These are phyloP conservation scores for Tiphia femorata DNA, from an alignment of 2,888 invertebrate genomes.

Conservation along the genomic window DNA sequence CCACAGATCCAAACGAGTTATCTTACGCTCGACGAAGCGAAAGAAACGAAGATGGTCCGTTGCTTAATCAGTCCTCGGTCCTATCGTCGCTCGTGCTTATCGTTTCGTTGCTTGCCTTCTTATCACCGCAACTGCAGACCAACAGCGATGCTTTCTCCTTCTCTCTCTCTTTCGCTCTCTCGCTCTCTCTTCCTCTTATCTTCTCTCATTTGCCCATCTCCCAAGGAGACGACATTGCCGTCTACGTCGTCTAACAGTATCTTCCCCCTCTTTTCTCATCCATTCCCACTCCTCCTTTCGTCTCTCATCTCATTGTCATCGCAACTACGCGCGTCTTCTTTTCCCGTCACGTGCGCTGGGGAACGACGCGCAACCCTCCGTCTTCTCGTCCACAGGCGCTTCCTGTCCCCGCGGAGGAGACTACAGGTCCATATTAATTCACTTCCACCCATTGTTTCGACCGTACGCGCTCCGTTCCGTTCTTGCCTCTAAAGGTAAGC, in stretches of 20 bases:
- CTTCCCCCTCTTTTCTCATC: background rate
- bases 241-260: background rate
- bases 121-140: too few species aligned
- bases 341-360: constrained; percentile 28
- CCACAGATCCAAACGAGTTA: too few species aligned
- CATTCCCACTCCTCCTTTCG: background rate
- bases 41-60: too few species aligned
- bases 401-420: constrained; percentile 12
- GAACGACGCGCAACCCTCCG: constrained; percentile 3
- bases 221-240: background rate
- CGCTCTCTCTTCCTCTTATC: background rate
- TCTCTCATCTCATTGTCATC: constrained; percentile 13
- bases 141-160: too few species aligned
- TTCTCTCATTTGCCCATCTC: background rate
- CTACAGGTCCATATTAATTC: constrained; percentile 25
- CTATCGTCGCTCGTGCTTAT: too few species aligned
- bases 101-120: too few species aligned
- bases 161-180: background rate
- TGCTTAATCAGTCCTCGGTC: too few species aligned
- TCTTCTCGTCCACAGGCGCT: constrained; percentile 4
- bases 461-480: background rate
- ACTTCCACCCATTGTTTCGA: constrained; percentile 7
- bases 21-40: too few species aligned
- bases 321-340: constrained; percentile 6
- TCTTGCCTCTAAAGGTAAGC: background rate